Evolutionary conservation across 2,888 invertebrate species (phyloP).

Genomic region (Psococerastis gibbosa): DNA sequence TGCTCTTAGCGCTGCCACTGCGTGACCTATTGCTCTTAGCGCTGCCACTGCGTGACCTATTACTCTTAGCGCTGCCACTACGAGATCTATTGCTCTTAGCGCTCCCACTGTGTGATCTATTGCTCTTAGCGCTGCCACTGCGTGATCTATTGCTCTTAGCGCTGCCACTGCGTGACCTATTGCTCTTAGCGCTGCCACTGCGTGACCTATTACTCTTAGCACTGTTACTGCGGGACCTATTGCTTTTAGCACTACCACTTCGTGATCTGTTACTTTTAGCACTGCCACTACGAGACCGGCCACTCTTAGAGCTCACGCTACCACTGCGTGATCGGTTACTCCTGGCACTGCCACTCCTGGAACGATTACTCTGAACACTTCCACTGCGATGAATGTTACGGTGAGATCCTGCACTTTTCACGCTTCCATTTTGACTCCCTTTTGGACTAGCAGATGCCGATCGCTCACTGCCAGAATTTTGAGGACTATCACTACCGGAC

Average conservation of each 20-base stretch:
- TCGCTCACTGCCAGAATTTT: conserved; percentile 12
- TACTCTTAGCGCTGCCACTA: conserved; percentile 13
- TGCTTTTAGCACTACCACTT: conserved; percentile 12
- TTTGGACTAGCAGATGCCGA: conserved; percentile 12
- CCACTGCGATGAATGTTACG: no score
- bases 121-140: conserved; percentile 10
- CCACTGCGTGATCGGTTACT: conserved; percentile 10
- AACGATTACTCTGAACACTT: conserved; percentile 12
- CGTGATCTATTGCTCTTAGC: conserved; percentile 11
- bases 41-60: conserved; percentile 12
- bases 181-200: background rate
- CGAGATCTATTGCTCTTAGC: conserved; percentile 11
- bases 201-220: background rate
- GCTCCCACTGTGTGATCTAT: conserved; percentile 6
- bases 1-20: conserved; percentile 9
- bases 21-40: no score
- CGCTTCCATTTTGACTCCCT: conserved; percentile 7
- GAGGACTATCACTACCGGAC: conserved; percentile 13
- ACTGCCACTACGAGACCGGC: conserved; percentile 12
- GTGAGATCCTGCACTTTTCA: conserved; percentile 13
- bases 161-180: no score
- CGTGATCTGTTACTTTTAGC: conserved; percentile 11
- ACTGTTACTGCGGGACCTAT: conserved; percentile 11
- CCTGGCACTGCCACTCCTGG: conserved; percentile 6
- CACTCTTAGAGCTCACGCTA: conserved; percentile 12